phyloP scores from a whole-genome alignment of 2,113 vertebrate species.

The Formicarius rufipectus region DNA sequence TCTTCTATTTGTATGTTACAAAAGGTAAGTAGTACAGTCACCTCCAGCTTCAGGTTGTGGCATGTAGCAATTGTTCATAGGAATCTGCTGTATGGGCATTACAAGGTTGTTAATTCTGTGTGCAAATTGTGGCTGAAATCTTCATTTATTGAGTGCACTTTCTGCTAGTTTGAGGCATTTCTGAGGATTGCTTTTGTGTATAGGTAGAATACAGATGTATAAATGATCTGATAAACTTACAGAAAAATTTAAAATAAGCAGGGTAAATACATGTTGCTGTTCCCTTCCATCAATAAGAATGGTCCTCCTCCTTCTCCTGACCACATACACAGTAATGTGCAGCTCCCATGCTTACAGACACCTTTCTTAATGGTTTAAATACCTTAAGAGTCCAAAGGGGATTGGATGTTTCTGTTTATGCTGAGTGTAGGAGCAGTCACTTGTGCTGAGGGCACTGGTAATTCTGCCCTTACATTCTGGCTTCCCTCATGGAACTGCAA shows the following conservation, averaged over 20 bases:
- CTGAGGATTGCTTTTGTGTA: neutral
- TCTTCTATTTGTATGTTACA: conserved; percentile 99
- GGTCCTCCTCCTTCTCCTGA: neutral
- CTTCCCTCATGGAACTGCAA: neutral
- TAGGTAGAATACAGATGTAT: neutral
- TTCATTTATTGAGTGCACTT: fast-evolving
- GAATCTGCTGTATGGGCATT: fast-evolving
- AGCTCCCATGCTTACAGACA: neutral
- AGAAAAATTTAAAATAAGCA: neutral
- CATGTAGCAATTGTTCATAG: neutral
- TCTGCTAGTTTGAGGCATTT: neutral
- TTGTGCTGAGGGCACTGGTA: neutral
- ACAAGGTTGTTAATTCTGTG: neutral
- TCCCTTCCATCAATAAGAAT: neutral
- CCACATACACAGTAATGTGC: fast-evolving
- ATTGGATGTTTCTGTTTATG: neutral
- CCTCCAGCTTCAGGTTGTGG: neutral
- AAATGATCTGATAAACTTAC: neutral
- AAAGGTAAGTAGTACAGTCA: conserved; percentile 83
- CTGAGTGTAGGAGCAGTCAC: neutral
- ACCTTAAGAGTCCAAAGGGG: neutral
- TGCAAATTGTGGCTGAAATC: neutral
- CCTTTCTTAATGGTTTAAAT: neutral
- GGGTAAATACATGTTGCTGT: neutral
- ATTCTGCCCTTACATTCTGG: neutral